A percentile compares a stretch with the other conserved stretches of the same genome.
Evolutionary conservation across 1,140 invertebrate species (phyloP).

Genomic region (Grapholita molesta): DNA sequence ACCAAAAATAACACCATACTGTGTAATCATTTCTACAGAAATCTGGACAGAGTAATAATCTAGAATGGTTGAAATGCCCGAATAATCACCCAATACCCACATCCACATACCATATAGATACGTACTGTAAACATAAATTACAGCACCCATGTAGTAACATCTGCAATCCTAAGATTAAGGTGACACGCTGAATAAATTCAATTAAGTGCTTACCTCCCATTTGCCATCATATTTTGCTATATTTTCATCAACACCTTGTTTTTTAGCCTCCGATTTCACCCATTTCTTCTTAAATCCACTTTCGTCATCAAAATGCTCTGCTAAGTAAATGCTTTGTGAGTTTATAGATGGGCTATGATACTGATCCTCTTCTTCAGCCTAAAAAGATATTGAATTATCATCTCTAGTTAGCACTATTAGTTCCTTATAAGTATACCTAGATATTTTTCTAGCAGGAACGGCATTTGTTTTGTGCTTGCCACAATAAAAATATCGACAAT

Average conservation of each 20-base stretch:
- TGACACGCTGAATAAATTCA: not conserved
- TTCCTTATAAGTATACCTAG: too few species aligned
- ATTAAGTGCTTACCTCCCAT: conserved; percentile 73
- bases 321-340: conserved; percentile 84
- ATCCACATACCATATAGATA: too few species aligned
- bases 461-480: too few species aligned
- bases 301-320: conserved; percentile 93
- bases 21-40: too few species aligned
- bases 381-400: conserved; percentile 32
- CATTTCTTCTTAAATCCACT: conserved; percentile 88
- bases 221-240: conserved; percentile 97
- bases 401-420: too few species aligned
- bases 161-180: not conserved
- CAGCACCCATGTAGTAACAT: not conserved
- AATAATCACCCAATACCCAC: too few species aligned
- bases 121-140: too few species aligned
- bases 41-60: too few species aligned
- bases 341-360: conserved; percentile 77
- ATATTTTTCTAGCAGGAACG: too few species aligned
- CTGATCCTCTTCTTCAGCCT: conserved; percentile 58
- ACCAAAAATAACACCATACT: too few species aligned
- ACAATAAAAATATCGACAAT: too few species aligned
- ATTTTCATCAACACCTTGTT: conserved; percentile 93
- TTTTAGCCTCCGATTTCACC: conserved; percentile 95
- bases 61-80: too few species aligned